A percentile compares a stretch with the other conserved stretches of the same genome.
phyloP scores from a whole-genome alignment of 1,140 invertebrate genomes.

The Temnothorax longispinosus region DNA sequence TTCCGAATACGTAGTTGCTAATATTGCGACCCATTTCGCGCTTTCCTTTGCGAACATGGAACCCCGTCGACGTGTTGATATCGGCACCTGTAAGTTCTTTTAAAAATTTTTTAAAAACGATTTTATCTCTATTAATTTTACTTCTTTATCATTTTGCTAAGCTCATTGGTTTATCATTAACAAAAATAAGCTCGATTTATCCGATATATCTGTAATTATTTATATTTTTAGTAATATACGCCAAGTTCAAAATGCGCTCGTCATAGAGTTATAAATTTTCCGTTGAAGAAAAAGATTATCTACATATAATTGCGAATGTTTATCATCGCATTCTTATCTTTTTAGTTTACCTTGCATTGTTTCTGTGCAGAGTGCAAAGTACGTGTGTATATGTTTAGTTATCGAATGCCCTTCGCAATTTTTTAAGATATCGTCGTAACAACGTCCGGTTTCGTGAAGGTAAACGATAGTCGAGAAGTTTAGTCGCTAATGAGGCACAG shows the following conservation, averaged over 20 bases:
- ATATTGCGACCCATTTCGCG: background rate
- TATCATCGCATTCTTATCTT: background rate
- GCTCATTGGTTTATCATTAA: background rate
- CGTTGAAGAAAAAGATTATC: background rate
- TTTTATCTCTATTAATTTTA: background rate
- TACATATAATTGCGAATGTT: background rate
- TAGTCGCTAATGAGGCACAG: background rate
- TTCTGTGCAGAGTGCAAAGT: background rate
- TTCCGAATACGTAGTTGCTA: background rate
- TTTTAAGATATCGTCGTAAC: background rate
- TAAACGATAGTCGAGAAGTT: background rate
- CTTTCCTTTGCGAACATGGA: slow-evolving; percentile 31
- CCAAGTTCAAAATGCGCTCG: background rate
- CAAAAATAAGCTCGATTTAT: background rate
- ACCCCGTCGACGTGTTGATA: slow-evolving; percentile 45
- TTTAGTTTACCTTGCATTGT: background rate
- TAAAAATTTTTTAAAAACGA: background rate
- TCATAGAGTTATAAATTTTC: background rate
- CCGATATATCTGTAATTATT: background rate
- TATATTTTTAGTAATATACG: background rate
- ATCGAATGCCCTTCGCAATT: background rate
- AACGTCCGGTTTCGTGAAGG: background rate
- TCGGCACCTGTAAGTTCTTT: slow-evolving; percentile 51
- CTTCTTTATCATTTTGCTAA: background rate
- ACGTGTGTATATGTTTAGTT: background rate